These are phyloP conservation scores for Corynorhinus townsendii DNA, from an alignment of 2,113 vertebrate genomes.

Conservation along the genomic window DNA sequence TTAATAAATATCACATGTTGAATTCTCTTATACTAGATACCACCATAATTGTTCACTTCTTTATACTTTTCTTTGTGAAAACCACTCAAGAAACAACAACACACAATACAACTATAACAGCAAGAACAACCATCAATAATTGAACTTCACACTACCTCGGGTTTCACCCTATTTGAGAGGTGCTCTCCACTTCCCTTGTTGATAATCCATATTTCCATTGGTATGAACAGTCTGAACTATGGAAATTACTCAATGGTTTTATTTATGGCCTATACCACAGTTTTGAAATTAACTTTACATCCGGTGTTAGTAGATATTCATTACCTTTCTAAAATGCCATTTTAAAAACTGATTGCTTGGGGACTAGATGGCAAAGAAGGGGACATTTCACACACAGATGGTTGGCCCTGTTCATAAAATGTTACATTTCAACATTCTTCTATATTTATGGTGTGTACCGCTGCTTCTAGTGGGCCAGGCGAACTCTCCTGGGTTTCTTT, in stretches of 20 bases:
- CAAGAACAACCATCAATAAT: background rate
- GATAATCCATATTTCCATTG: background rate
- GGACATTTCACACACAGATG: slow-evolving; percentile 38
- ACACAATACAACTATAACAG: background rate
- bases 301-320: slow-evolving; percentile 62
- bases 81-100: background rate
- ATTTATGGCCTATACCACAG: slow-evolving; percentile 50
- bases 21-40: background rate
- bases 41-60: background rate
- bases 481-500: slow-evolving; percentile 16
- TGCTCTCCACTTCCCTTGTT: background rate
- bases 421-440: slow-evolving; percentile 13
- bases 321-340: slow-evolving; percentile 71
- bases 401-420: slow-evolving; percentile 45
- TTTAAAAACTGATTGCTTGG: slow-evolving; percentile 68
- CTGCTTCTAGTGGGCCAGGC: background rate
- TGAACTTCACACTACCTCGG: background rate
- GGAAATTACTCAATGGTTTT: slow-evolving; percentile 54
- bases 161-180: background rate
- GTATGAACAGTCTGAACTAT: background rate
- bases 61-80: slow-evolving; percentile 18
- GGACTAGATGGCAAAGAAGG: slow-evolving; percentile 45
- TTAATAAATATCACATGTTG: background rate
- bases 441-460: slow-evolving; percentile 10
- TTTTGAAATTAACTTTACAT: slow-evolving; percentile 67